These are phyloP conservation scores for Pyrochroa serraticornis DNA, from an alignment of 2,888 invertebrate genomes.

Conservation along the genomic window DNA sequence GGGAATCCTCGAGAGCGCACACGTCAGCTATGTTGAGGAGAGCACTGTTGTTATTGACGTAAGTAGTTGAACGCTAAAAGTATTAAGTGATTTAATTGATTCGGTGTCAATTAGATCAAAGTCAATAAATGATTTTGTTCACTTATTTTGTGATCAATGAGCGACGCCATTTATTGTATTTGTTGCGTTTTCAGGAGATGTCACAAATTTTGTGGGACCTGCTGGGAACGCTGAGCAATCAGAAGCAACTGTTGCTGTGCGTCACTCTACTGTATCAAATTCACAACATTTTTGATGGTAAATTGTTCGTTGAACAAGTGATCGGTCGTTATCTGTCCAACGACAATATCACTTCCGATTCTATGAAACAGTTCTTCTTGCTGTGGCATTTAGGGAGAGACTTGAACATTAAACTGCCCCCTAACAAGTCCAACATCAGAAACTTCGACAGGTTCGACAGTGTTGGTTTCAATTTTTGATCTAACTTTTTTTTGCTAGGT, in stretches of 20 bases:
- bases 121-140: slow-evolving; percentile 7
- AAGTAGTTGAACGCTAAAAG: slow-evolving; percentile 30
- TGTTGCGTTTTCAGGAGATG: slow-evolving; percentile 60
- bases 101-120: no score
- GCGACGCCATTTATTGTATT: no score
- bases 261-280: slow-evolving; percentile 78
- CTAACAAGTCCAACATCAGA: slow-evolving; percentile 56
- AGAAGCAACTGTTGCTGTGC: slow-evolving; percentile 65
- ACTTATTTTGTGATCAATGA: not conserved
- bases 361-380: slow-evolving; percentile 68
- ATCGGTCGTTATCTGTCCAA: slow-evolving; percentile 63
- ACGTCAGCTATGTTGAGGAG: slow-evolving; percentile 70
- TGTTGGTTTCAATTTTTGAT: slow-evolving; percentile 1
- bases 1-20: slow-evolving; percentile 70
- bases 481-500: slow-evolving; percentile 58
- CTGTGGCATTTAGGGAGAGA: slow-evolving; percentile 82
- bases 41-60: slow-evolving; percentile 73
- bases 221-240: slow-evolving; percentile 64
- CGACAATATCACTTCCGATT: slow-evolving; percentile 61
- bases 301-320: slow-evolving; percentile 71
- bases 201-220: slow-evolving; percentile 76
- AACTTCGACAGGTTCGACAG: slow-evolving; percentile 66
- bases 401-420: slow-evolving; percentile 61
- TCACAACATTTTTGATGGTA: slow-evolving; percentile 70
- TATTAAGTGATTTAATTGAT: not conserved